phyloP scores from a whole-genome alignment of 2,113 vertebrate species.

The Myrmophylax atrothorax region DNA sequence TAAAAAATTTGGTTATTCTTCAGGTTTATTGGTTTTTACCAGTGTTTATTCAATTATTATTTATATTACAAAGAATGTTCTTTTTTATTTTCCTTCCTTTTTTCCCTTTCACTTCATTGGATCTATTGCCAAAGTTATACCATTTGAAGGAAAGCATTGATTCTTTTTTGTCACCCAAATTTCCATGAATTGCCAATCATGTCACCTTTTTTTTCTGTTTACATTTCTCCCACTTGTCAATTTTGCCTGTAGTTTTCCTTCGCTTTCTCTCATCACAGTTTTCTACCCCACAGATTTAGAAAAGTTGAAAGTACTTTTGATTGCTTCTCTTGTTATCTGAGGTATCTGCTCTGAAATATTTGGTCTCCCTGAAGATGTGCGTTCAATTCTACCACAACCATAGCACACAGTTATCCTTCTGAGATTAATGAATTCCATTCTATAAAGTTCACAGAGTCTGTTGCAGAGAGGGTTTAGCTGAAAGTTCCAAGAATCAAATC shows the following conservation, averaged over 20 bases:
- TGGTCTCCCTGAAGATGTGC: not conserved
- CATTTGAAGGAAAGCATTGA: not conserved
- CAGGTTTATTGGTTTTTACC: not conserved
- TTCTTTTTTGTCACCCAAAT: not conserved
- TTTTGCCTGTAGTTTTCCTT: not conserved
- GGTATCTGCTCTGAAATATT: not conserved
- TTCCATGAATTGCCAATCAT: not conserved
- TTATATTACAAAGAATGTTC: not conserved
- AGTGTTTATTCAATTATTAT: not conserved
- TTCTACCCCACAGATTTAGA: not conserved
- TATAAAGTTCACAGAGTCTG: not conserved
- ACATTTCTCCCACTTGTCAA: not conserved
- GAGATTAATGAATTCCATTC: not conserved
- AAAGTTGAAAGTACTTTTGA: not conserved
- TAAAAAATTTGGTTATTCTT: not conserved
- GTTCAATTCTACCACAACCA: not conserved
- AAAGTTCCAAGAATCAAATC: constrained; percentile 1
- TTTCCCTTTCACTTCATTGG: not conserved
- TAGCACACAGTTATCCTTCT: not conserved
- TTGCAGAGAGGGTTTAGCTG: not conserved
- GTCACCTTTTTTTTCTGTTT: not conserved
- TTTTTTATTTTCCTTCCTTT: not conserved
- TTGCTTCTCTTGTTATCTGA: not conserved
- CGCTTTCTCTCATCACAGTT: not conserved
- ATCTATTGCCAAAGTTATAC: not conserved